These are phyloP conservation scores for Leptinotarsa lineolata DNA, from an alignment of 1,140 invertebrate species.

Conservation along the genomic window DNA sequence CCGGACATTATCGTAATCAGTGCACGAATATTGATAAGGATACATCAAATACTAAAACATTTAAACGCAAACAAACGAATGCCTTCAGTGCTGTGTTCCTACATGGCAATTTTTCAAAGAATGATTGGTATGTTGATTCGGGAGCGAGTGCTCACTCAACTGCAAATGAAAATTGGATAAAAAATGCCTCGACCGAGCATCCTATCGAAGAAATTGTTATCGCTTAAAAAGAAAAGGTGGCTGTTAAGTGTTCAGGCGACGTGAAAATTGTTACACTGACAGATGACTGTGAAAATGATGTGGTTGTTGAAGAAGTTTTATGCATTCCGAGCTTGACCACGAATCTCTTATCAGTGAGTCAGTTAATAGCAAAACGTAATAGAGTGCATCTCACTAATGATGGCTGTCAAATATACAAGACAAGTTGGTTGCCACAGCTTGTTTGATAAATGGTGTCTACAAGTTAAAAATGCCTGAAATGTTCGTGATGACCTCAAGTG, in stretches of 20 bases:
- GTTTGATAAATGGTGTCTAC: no score
- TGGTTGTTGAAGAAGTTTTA: constrained; percentile 30
- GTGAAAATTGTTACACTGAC: constrained; percentile 15
- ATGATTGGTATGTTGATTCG: constrained; percentile 46
- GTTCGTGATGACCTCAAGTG: no score
- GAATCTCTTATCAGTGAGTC: constrained; percentile 34
- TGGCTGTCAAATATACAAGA: no score
- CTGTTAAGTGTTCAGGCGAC: constrained; percentile 24
- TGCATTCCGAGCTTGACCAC: constrained; percentile 37
- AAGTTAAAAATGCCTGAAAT: no score
- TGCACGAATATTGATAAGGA: no score
- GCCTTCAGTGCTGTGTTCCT: constrained; percentile 33
- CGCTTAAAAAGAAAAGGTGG: constrained; percentile 23
- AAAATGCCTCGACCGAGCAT: no score
- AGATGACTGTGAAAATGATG: background rate
- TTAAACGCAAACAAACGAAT: constrained; percentile 15
- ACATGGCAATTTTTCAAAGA: constrained; percentile 33
- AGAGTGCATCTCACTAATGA: constrained; percentile 15
- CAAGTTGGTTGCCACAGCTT: no score
- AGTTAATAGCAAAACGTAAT: constrained; percentile 30
- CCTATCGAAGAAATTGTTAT: constrained; percentile 19
- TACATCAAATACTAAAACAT: no score
- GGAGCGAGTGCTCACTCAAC: constrained; percentile 45
- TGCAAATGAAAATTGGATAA: constrained; percentile 35
- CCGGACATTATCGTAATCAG: no score